Evolutionary conservation across 1,140 invertebrate genomes (phyloP).

Genomic region (Charaxes varanes): DNA sequence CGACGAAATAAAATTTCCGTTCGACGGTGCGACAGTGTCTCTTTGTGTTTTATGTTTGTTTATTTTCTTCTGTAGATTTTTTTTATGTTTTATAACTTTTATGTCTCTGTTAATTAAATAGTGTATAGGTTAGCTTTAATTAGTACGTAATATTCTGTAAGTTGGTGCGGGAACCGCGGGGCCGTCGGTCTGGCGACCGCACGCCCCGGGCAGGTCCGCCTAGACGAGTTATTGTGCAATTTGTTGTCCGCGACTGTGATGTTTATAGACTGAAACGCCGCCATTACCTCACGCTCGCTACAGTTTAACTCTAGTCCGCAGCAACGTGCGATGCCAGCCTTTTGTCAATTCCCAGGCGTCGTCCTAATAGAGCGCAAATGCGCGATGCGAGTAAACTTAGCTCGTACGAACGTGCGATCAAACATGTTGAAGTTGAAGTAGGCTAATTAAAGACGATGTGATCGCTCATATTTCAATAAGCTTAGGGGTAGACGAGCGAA

Average conservation of each 20-base stretch:
- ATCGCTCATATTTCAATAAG: too few species aligned
- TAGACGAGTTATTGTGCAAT: conserved; percentile 70
- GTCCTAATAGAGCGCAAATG: too few species aligned
- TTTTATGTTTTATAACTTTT: conserved; percentile 67
- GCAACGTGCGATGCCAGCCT: conserved; percentile 32
- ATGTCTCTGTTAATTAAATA: conserved; percentile 65
- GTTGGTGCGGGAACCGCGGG: conserved; percentile 46
- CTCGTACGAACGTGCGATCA: too few species aligned
- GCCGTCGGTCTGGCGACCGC: conserved; percentile 37
- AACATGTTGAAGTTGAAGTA: too few species aligned
- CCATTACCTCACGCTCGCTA: conserved; percentile 71
- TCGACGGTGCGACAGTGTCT: conserved; percentile 39
- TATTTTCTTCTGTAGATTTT: conserved; percentile 59
- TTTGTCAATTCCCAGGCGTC: too few species aligned
- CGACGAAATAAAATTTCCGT: conserved; percentile 71
- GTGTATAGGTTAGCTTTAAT: conserved; percentile 66
- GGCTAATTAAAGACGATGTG: too few species aligned
- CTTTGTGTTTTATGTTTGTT: conserved; percentile 69
- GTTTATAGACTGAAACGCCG: conserved; percentile 73
- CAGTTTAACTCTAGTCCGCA: conserved; percentile 62
- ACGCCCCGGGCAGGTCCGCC: conserved; percentile 42
- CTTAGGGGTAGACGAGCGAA: too few species aligned
- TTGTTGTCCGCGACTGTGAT: conserved; percentile 72
- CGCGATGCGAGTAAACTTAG: too few species aligned
- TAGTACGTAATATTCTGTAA: conserved; percentile 48